Evolutionary conservation across 2,113 vertebrate genomes (phyloP).

Genomic region (Halcyon malimbica): DNA sequence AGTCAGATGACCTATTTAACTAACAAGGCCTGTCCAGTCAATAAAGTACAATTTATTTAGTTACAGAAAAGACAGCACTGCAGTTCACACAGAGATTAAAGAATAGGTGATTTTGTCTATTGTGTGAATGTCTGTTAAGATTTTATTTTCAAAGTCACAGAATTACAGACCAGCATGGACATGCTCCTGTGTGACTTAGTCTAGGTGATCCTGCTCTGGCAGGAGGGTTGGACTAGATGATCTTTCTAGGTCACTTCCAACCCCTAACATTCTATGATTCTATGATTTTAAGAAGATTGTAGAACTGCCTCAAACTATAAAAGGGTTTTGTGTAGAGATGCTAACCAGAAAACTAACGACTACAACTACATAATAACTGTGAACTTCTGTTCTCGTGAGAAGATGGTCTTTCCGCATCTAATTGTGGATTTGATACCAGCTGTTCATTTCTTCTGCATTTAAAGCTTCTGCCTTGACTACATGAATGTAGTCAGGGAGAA

Average conservation of each 20-base stretch:
- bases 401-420: neutral
- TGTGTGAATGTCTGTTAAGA: neutral
- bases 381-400: neutral
- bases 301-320: neutral
- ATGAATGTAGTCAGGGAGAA: neutral
- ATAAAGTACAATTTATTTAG: neutral
- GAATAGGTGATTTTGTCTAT: neutral
- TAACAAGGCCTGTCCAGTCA: neutral
- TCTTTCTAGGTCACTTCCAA: too few relatives aligned
- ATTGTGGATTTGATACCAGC: neutral
- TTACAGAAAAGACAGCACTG: neutral
- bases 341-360: neutral
- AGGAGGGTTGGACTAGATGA: too few relatives aligned
- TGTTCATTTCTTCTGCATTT: constrained; percentile 29
- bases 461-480: neutral
- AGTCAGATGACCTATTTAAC: neutral
- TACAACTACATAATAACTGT: neutral
- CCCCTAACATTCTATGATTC: too few relatives aligned
- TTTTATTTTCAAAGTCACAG: neutral
- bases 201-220: too few relatives aligned
- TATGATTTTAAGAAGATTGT: neutral
- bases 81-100: neutral
- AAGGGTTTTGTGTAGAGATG: neutral
- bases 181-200: too few relatives aligned
- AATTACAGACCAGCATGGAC: too few relatives aligned